Evolutionary conservation across 2,113 vertebrate species (phyloP).

Genomic region (Aspiorhynchus laticeps): DNA sequence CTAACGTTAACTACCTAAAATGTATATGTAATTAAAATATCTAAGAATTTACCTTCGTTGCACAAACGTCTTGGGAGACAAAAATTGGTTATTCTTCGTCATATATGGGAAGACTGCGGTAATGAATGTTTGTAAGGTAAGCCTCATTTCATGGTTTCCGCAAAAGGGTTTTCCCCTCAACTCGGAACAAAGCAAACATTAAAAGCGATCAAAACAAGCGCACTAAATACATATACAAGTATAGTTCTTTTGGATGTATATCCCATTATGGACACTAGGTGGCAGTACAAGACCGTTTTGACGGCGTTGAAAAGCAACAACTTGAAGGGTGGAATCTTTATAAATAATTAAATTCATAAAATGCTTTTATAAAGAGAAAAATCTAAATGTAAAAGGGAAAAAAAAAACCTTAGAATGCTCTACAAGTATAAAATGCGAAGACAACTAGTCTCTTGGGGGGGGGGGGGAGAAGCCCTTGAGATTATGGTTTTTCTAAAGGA

Average conservation of each 20-base stretch:
- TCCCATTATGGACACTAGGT: not conserved
- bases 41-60: not conserved
- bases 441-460: not conserved
- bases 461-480: not conserved
- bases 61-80: not conserved
- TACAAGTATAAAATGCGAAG: not conserved
- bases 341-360: too few species aligned
- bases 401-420: not conserved
- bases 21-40: not conserved
- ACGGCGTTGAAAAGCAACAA: not conserved
- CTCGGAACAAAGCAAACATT: not conserved
- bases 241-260: accelerated
- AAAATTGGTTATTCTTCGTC: not conserved
- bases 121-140: not conserved
- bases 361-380: not conserved
- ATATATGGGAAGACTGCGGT: not conserved
- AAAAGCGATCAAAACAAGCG: not conserved
- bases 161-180: not conserved
- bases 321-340: not conserved
- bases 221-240: not conserved
- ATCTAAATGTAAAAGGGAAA: not conserved
- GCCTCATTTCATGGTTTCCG: not conserved
- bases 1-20: not conserved
- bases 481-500: not conserved
- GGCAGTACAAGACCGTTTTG: not conserved